Evolutionary conservation across 30 jellyfish, hydroid and myxozoan species (phyloP).

Genomic region (Aurelia sp.): DNA sequence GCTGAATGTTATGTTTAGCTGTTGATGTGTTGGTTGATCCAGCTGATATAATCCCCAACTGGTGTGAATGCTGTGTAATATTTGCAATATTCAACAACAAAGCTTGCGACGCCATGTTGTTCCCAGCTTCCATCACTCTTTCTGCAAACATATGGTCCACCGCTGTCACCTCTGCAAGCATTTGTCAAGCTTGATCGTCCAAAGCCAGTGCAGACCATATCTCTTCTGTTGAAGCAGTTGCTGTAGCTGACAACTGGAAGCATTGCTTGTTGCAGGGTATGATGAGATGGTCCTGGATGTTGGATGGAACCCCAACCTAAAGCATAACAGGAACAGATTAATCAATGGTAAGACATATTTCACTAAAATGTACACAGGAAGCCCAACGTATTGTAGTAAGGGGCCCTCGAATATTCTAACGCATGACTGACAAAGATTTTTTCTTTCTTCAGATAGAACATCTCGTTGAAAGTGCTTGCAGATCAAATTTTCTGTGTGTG

Average conservation of each 20-base stretch:
- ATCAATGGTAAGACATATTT: no score
- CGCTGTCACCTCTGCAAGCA: constrained; percentile 92
- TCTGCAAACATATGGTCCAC: constrained; percentile 89
- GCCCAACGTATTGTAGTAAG: no score
- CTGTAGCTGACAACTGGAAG: constrained; percentile 72
- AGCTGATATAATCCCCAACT: constrained; percentile 69
- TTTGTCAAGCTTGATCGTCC: constrained; percentile 67
- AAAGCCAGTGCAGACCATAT: constrained; percentile 79
- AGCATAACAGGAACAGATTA: neutral
- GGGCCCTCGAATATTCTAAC: no score
- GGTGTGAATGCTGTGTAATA: constrained; percentile 85
- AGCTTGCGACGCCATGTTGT: constrained; percentile 91
- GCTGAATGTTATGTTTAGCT: no score
- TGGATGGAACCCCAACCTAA: constrained; percentile 92
- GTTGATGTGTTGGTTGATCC: constrained; percentile 71
- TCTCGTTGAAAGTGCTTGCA: no score
- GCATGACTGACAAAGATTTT: no score
- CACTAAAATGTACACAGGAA: no score
- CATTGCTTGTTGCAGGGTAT: constrained; percentile 84
- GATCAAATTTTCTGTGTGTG: no score
- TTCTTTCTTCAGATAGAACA: no score
- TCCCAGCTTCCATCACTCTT: constrained; percentile 84
- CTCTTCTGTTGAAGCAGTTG: constrained; percentile 51
- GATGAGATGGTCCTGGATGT: constrained; percentile 79
- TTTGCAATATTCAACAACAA: constrained; percentile 82